Percentiles rank a stretch among this genome's conserved stretches.
These are phyloP conservation scores for Sarcophaga subvicina DNA, from an alignment of 2,888 invertebrate species.

Conservation along the genomic window DNA sequence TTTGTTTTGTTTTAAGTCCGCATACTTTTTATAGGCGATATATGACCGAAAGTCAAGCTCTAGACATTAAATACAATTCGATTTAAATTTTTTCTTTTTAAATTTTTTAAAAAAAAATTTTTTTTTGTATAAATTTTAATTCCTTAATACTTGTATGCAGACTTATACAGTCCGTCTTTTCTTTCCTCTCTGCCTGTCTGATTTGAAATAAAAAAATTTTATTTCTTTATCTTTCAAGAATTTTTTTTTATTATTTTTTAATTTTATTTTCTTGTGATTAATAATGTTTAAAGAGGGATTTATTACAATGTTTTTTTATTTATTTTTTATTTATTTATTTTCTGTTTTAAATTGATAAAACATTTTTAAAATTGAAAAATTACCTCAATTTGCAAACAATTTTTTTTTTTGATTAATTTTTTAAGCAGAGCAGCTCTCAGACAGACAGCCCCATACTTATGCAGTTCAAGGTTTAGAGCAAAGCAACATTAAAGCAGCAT, in stretches of 20 bases:
- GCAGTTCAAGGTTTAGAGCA: constrained; percentile 13
- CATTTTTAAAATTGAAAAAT: constrained; percentile 29
- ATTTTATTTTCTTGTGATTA: no score
- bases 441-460: no score
- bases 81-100: neutral
- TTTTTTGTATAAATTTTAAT: constrained; percentile 28
- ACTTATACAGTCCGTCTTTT: no score
- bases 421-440: constrained; percentile 12
- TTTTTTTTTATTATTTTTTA: no score
- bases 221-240: neutral
- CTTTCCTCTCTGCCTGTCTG: no score
- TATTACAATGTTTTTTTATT: constrained; percentile 32
- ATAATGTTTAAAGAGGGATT: constrained; percentile 38
- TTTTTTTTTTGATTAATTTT: constrained; percentile 10
- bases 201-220: neutral
- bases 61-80: neutral
- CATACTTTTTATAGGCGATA: constrained; percentile 26
- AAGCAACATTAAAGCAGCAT: no score
- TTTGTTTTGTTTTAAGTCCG: constrained; percentile 42
- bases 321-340: neutral
- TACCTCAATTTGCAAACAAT: constrained; percentile 19
- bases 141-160: neutral
- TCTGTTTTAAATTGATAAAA: constrained; percentile 52
- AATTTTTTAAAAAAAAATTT: constrained; percentile 14
- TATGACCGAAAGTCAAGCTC: constrained; percentile 33